Percentiles rank a stretch among this genome's conserved stretches.
Conservation (phyloP, 2,888 invertebrate genomes). For the Agonopterix heracliana region DNA sequence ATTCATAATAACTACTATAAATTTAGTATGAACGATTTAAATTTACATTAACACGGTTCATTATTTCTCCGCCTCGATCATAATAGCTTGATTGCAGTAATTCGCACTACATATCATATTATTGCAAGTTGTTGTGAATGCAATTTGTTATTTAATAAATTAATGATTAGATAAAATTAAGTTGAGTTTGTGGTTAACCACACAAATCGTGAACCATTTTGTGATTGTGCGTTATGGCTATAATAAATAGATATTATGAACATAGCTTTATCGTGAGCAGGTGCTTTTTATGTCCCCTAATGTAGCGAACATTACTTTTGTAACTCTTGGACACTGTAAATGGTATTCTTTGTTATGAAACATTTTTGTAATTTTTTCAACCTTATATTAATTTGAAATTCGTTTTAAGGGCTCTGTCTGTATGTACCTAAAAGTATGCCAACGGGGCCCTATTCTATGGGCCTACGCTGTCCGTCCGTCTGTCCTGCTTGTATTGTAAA, state of each 20-base stretch:
- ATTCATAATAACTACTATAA: neutral
- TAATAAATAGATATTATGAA: conserved; percentile 4
- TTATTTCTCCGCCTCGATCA: neutral
- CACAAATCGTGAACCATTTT: neutral
- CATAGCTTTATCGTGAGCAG: conserved; percentile 7
- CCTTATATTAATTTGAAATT: no score
- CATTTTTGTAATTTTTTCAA: no score
- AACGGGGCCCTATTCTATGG: no score
- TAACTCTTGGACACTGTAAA: no score
- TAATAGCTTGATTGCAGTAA: neutral
- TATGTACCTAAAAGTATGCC: no score
- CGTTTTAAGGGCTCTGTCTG: no score
- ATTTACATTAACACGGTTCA: neutral
- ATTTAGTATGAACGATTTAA: neutral
- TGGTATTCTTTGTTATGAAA: no score
- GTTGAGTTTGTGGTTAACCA: neutral
- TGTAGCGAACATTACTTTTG: conserved; percentile 2
- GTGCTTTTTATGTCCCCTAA: conserved; percentile 5
- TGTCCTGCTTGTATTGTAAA: no score
- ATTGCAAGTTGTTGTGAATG: neutral
- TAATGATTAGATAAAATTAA: neutral
- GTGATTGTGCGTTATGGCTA: neutral
- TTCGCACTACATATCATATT: neutral
- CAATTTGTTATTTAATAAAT: neutral
- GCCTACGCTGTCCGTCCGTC: no score